Evolutionary conservation across 2,888 invertebrate genomes (phyloP), one percentile per base, ranked within the genome.

Genomic region (Drosophila acutilabella): DNA sequence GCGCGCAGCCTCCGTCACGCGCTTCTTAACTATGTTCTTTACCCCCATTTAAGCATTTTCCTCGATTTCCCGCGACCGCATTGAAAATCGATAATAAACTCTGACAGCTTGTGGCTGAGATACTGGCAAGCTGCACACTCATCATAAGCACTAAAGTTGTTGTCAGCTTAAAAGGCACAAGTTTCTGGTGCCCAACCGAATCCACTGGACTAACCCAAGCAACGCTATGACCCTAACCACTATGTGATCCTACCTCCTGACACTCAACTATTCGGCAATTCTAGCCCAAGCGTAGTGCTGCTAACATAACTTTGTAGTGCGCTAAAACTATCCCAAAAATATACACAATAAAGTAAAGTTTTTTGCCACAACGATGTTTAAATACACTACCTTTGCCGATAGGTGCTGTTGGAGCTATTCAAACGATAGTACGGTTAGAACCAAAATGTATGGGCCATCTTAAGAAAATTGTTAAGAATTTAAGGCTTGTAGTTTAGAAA

Each of bases 1-100:
- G 52, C 51, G 42, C 54, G 42, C 53, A 61, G 41, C 30, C 56
- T 45, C 42, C 48, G 10, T 3, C 13, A 2, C 13, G 8, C n/a
- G 13, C 6, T 13, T 26, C 13, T 10, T 14, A 36, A 4, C 8
- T 10, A 30, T n/a, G 10, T 18, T 11, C 38, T 36, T 4, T 13
- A 33, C 2, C 5, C 20, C 14, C 18, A 2, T 30, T 4, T n/a
- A 42, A 11, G 18, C 33, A 11, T 2, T 23, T 36, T 11, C 11
- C 53, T 13, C 45, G 26, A 53, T 36, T 33, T 60, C 14, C 26
- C 38, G 57, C 36, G 33, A 66, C 33, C 60, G 59, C 83, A 77
- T 80, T 65, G 75, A 76, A 86, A 82, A 82, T 82, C 81, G 76
- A 82, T 87, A 73, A 36, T 41, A 57, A 45, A 44, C 50, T 48